Evolutionary conservation across 2,888 invertebrate genomes (phyloP).

Genomic region (Melanotus villosus): DNA sequence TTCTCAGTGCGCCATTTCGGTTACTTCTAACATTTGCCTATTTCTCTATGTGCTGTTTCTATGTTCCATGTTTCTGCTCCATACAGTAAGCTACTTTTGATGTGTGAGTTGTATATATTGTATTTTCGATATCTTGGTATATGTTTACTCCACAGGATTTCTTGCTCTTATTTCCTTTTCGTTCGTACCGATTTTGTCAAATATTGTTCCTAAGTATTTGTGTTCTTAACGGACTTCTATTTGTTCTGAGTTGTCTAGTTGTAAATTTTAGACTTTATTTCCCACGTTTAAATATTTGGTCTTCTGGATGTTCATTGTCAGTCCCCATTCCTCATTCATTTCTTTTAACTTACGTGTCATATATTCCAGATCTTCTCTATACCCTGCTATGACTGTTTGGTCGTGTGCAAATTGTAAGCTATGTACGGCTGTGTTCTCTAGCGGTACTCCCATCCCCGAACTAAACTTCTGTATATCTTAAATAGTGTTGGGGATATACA

Average conservation of each 20-base stretch:
- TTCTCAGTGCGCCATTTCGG: background rate
- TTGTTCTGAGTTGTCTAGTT: conserved; percentile 24
- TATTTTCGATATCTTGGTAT: conserved; percentile 5
- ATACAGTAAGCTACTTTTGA: conserved; percentile 7
- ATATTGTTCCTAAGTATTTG: conserved; percentile 12
- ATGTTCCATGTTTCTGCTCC: background rate
- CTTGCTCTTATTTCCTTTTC: conserved; percentile 28
- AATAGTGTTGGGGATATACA: conserved; percentile 11
- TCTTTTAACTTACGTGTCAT: conserved; percentile 12
- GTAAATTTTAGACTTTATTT: conserved; percentile 8
- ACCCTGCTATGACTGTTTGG: conserved; percentile 21
- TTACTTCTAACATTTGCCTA: background rate
- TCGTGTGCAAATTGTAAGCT: conserved; percentile 28
- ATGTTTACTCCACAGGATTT: background rate
- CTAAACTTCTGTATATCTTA: no score
- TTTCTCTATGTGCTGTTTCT: background rate
- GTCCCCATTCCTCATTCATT: background rate
- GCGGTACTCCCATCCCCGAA: conserved; percentile 11
- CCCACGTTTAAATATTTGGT: conserved; percentile 21
- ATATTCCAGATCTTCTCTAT: conserved; percentile 23
- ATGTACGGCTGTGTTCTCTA: conserved; percentile 5
- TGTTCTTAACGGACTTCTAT: conserved; percentile 3
- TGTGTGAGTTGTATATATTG: background rate
- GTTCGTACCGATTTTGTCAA: conserved; percentile 21
- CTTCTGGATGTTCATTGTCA: conserved; percentile 16